Conservation (phyloP, 2,113 vertebrate species). For the Ranitomeya variabilis region DNA sequence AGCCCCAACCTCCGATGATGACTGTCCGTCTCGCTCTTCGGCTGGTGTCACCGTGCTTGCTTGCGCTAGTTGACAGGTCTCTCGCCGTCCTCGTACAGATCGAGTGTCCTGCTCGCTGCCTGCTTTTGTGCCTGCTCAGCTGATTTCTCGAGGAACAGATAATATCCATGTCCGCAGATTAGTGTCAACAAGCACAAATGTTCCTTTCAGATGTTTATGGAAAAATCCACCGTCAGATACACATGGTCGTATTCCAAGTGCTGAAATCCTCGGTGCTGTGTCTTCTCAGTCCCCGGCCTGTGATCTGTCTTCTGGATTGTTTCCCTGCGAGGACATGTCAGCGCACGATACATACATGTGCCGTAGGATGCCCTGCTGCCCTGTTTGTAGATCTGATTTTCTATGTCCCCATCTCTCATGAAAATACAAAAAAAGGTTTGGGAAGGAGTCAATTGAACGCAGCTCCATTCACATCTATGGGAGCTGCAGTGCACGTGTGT, state of each 20-base stretch:
- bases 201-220: slow-evolving; percentile 43
- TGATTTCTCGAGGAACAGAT: not conserved
- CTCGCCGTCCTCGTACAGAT: not conserved
- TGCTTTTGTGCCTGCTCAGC: not conserved
- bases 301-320: not conserved
- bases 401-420: not conserved
- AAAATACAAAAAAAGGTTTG: not conserved
- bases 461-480: no score
- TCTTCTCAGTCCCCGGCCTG: not conserved
- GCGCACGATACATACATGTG: not conserved
- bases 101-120: not conserved
- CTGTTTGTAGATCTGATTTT: not conserved
- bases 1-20: not conserved
- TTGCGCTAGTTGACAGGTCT: not conserved
- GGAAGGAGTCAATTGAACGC: not conserved
- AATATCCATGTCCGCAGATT: slow-evolving; percentile 15
- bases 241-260: slow-evolving; percentile 17
- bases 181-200: slow-evolving; percentile 40
- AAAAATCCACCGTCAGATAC: slow-evolving; percentile 32
- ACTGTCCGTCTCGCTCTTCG: not conserved
- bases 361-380: not conserved
- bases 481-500: no score
- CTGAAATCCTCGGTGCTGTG: not conserved
- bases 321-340: not conserved
- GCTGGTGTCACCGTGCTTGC: not conserved